phyloP scores from a whole-genome alignment of 2,888 invertebrate species.

The Dorcus hopei region DNA sequence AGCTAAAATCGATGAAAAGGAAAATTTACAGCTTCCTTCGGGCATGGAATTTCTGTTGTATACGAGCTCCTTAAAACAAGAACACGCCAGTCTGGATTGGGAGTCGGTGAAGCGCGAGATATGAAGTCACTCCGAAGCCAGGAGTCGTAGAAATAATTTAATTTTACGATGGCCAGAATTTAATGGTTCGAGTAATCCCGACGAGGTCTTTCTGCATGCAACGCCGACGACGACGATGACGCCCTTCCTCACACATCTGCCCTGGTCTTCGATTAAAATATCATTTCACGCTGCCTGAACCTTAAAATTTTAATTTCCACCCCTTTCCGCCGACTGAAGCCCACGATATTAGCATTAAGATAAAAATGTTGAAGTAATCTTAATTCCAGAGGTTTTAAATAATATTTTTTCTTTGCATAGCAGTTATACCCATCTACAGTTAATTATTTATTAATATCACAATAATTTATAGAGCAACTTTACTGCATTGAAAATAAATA shows the following conservation, averaged over 20 bases:
- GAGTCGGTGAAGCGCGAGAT: no score
- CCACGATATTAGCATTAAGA: no score
- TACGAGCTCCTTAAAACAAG: neutral
- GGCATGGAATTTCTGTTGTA: neutral
- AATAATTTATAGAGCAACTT: no score
- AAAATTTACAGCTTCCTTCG: slow-evolving; percentile 20
- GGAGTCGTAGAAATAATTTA: slow-evolving; percentile 4
- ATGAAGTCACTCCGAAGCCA: no score
- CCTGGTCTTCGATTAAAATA: slow-evolving; percentile 27
- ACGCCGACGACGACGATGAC: no score
- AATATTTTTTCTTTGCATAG: no score
- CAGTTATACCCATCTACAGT: no score
- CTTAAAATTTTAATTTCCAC: slow-evolving; percentile 31
- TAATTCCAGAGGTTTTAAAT: no score
- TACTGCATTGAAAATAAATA: no score
- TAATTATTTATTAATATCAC: no score
- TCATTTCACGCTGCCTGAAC: slow-evolving; percentile 28
- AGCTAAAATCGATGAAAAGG: slow-evolving; percentile 20
- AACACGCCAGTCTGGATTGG: no score
- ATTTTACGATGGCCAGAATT: slow-evolving; percentile 5
- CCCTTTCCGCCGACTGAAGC: slow-evolving; percentile 17
- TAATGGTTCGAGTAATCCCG: slow-evolving; percentile 5
- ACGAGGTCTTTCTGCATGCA: neutral
- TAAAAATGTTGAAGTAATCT: no score
- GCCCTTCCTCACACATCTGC: slow-evolving; percentile 18